Base-by-base conservation (phyloP, 37 sponge, comb jelly and placozoan genomes). In the Spongilla lacustris region DNA sequence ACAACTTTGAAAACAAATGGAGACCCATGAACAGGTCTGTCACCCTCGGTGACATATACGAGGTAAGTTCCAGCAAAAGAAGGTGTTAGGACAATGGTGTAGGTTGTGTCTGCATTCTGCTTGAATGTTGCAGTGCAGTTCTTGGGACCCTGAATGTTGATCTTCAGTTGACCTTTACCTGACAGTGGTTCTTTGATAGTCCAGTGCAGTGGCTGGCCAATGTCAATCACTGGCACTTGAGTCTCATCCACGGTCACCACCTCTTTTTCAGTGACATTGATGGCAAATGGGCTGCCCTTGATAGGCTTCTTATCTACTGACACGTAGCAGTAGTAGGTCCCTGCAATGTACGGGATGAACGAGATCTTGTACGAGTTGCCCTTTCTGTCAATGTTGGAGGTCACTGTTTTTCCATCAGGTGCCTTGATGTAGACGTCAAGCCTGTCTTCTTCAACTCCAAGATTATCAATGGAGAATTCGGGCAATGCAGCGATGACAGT, bases 161-260 rank as follows among this genome's bases (percentile, higher is more conserved):
- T 5, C 13, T 27, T 50, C 11, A 93, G 73, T 26, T 90, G 81
- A 1, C 94, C 94, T 36, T 89, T 82, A 28, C 94, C 94, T 24
- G 81, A 84, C n/a, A 75, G 49, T 17, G 41, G 41, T 6, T 87
- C 75, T 31, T 93, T 87, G 0, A 93, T 78, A 17, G 36, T 73
- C 75, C 90, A 90, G 0, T 6, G 11, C 28, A 81, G 83, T 17
- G 89, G 89, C 8, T 26, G 31, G 35, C 87, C 84, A 27, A 85
- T 41, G 41, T 41, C 41, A 41, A 41, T 41, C 41, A 41, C 41
- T 41, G 41, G 41, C 41, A 6, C 6, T 41, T 41, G 41, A 6
- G 41, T 41, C 6, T 41, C 41, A 41, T 41, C 41, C 41, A 41
- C 6, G 3, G 6, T 6, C 6, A 41, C 41, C 3, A 41, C 41